These are phyloP conservation scores for Lophius piscatorius DNA, from an alignment of 2,113 vertebrate genomes.

Conservation along the genomic window DNA sequence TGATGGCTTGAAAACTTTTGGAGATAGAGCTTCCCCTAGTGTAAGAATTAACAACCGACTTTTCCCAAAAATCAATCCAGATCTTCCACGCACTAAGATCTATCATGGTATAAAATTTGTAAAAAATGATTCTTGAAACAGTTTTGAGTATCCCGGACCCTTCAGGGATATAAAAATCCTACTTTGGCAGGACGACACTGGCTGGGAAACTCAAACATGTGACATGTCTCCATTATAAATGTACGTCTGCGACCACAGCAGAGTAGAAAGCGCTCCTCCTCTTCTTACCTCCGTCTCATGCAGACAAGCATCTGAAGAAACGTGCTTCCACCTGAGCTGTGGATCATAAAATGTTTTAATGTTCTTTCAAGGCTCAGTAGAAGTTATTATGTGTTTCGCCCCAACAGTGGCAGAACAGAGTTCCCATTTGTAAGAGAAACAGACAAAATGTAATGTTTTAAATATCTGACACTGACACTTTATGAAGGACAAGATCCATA, in stretches of 20 bases:
- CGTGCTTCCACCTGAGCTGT: constrained; percentile 5
- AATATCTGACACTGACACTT: constrained; percentile 44
- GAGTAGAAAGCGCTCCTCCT: neutral
- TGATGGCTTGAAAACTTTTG: no score
- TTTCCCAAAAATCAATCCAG: no score
- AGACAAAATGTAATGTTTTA: constrained; percentile 25
- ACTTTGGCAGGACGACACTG: no score
- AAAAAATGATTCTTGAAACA: no score
- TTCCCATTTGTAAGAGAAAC: constrained; percentile 32
- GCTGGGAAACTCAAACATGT: neutral
- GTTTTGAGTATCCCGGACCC: no score
- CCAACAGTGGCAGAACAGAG: constrained; percentile 59
- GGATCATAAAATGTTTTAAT: constrained; percentile 67
- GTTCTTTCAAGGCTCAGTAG: constrained; percentile 60
- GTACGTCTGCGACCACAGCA: no score
- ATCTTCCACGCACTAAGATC: no score
- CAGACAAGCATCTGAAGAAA: constrained; percentile 6
- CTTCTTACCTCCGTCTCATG: neutral
- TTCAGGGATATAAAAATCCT: no score
- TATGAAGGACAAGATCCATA: constrained; percentile 35
- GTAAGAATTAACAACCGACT: no score
- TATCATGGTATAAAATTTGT: no score
- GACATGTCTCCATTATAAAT: neutral
- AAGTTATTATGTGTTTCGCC: constrained; percentile 33
- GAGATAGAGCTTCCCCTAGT: no score